These are phyloP conservation scores for Schmidtea mediterranea DNA, from an alignment of 1,140 invertebrate species.

Conservation along the genomic window DNA sequence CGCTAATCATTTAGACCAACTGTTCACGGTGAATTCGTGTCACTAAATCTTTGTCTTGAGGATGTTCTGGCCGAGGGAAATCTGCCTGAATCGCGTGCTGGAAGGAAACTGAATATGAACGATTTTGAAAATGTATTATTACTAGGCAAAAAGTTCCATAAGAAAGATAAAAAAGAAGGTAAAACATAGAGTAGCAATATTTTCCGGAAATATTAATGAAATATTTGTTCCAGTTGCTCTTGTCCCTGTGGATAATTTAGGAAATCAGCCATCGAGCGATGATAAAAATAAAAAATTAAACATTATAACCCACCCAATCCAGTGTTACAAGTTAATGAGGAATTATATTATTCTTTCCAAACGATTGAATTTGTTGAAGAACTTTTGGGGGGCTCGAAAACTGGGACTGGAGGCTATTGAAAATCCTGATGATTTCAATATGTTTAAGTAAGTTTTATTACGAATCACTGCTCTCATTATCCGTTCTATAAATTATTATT, in stretches of 20 bases:
- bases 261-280: background rate
- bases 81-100: background rate
- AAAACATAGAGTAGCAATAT: background rate
- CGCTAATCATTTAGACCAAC: background rate
- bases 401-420: slow-evolving; percentile 17
- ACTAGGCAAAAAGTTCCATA: background rate
- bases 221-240: background rate
- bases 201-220: background rate
- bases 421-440: slow-evolving; percentile 12
- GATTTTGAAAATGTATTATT: background rate
- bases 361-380: slow-evolving; percentile 18
- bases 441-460: slow-evolving; percentile 17
- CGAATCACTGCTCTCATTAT: too few relatives aligned
- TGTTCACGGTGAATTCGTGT: background rate
- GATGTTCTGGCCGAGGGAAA: background rate
- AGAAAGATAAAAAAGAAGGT: too few relatives aligned
- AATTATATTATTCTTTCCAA: slow-evolving; percentile 24
- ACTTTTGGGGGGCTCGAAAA: slow-evolving; percentile 18
- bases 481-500: too few relatives aligned
- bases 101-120: background rate
- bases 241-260: background rate
- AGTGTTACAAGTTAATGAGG: slow-evolving; percentile 18
- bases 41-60: background rate
- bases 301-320: slow-evolving; percentile 15
- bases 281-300: slow-evolving; percentile 4